A percentile compares a stretch with the other conserved stretches of the same genome.
Conservation (phyloP, 2,113 vertebrate genomes). For the Dermatemys mawii region DNA sequence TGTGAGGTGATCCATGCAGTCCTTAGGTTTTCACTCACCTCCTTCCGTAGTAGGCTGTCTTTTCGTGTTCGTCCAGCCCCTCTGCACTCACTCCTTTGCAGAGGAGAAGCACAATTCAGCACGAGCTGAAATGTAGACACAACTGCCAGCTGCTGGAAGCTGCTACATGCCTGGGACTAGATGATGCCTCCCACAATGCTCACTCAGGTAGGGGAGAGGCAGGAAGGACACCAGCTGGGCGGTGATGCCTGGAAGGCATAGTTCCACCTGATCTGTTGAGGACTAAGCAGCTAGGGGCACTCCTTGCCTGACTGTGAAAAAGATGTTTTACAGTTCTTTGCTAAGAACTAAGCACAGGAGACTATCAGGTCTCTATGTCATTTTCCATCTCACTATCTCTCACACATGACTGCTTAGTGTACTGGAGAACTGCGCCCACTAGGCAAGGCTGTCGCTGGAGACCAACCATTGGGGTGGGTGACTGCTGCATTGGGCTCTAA, state of each 20-base stretch:
- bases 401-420: background rate
- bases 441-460: background rate
- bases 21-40: background rate
- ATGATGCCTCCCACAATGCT: background rate
- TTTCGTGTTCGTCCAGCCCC: background rate
- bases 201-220: background rate
- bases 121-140: background rate
- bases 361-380: background rate
- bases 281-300: background rate
- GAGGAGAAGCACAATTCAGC: background rate
- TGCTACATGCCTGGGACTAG: background rate
- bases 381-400: background rate
- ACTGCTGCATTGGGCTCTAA: background rate
- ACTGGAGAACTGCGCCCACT: background rate
- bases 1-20: background rate
- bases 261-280: background rate
- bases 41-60: background rate
- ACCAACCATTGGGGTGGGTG: background rate
- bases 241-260: background rate
- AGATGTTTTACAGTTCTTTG: background rate
- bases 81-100: background rate
- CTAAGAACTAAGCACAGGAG: background rate
- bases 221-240: background rate
- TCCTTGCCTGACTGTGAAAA: background rate
- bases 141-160: background rate